Percentiles rank a stretch among this genome's conserved stretches.
Conservation (phyloP, 2,888 invertebrate species). For the Toxonevra muliebris region DNA sequence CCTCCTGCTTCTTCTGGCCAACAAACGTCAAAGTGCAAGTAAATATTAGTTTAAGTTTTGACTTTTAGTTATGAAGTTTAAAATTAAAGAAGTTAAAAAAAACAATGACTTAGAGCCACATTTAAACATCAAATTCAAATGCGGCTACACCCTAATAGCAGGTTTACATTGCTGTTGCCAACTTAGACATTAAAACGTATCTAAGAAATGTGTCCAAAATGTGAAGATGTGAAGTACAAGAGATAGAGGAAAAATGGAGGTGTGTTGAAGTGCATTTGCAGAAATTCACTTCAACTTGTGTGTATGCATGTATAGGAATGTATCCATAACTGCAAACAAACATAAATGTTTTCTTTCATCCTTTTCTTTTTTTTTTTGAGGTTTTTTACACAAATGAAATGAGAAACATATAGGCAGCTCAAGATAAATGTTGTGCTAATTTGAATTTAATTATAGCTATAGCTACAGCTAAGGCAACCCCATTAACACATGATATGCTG, state of each 20-base stretch:
- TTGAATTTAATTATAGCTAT: constrained; percentile 61
- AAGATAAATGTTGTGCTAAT: constrained; percentile 57
- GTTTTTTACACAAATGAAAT: constrained; percentile 7
- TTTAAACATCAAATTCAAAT: constrained; percentile 37
- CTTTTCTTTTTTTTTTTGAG: too few species aligned
- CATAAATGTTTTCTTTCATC: too few species aligned
- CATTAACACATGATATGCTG: constrained; percentile 51
- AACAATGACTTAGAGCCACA: constrained; percentile 36
- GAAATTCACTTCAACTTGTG: too few species aligned
- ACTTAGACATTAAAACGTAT: neutral
- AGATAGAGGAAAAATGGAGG: too few species aligned
- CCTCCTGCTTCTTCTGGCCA: neutral
- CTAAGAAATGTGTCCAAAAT: too few species aligned
- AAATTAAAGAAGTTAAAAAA: constrained; percentile 21
- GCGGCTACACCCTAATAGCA: constrained; percentile 37
- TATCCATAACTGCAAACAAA: too few species aligned
- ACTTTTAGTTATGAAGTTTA: constrained; percentile 4
- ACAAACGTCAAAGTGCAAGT: constrained; percentile 29
- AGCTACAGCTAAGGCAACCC: constrained; percentile 46
- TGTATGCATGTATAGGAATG: too few species aligned
- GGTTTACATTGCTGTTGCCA: constrained; percentile 13
- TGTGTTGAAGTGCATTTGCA: too few species aligned
- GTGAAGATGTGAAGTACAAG: too few species aligned
- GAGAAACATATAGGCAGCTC: constrained; percentile 17
- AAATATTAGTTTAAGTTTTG: constrained; percentile 33